Evolutionary conservation across 2,888 invertebrate species (phyloP), one percentile per base, ranked within the genome.

Genomic region (Apamea sordens): DNA sequence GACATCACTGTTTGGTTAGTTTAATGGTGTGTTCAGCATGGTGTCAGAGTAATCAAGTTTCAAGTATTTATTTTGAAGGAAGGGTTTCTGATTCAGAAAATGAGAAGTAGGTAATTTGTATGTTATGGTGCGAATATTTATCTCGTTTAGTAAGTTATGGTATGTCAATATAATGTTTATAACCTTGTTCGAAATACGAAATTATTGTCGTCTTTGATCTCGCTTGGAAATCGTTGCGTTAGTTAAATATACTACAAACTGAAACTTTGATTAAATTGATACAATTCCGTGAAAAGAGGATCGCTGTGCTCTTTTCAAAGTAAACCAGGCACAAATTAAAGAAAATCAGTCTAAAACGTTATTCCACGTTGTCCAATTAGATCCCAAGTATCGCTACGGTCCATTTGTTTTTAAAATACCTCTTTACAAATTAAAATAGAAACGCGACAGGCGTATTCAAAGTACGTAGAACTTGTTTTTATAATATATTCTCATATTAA

Each of bases 351-450:
- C n/a, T 68, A 44, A 41, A 68, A 44, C n/a, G 67, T 67, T 18
- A 76, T 61, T 21, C 50, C 11, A 13, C 50, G 50, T 68, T 50
- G 24, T 36, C 15, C 47, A 63, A 82, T 82, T 67, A 63, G 32
- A 76, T 75, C 5, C 2, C 36, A 15, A 67, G 32, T 15, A 59
- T 21, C 11, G 44, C 71, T n/a, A 7, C 56, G 32, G 21, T 47
- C 59, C 59, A 70, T 70, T 64, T 63, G 44, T 68, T 69, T 76
- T 82, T 50, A 59, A 59, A 56, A 73, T 59, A 53, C 21, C 53
- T 76, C 24, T 71, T 56, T 67, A 47, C 21, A 73, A 78, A 70
- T 77, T 56, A 64, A 0, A 64, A 63, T 15, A 28, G 28, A 61
- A 61, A 28, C 28, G 28, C 28, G 61, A 7, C 61, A 15, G 2